phyloP scores from a whole-genome alignment of 2,888 invertebrate genomes.

The Drosophila eohydei region DNA sequence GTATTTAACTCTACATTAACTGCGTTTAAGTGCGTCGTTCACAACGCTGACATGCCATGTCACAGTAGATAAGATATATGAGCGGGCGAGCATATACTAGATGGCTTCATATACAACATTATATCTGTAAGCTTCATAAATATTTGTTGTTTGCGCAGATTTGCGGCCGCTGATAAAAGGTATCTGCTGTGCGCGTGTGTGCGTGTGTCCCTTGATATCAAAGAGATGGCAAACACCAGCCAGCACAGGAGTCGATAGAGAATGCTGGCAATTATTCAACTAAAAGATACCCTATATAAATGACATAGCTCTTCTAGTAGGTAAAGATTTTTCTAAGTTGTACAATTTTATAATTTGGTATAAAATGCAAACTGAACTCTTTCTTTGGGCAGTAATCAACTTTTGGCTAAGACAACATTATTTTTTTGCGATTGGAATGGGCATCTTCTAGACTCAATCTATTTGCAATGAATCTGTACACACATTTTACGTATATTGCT shows the following conservation, averaged over 20 bases:
- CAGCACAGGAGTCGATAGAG: background rate
- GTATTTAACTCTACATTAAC: conserved; percentile 1
- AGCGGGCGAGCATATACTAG: conserved; percentile 23
- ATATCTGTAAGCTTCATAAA: conserved; percentile 42
- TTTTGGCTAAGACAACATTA: too few species aligned
- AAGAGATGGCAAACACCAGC: conserved; percentile 1
- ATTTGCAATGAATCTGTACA: background rate
- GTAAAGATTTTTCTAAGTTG: background rate
- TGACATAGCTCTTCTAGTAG: background rate
- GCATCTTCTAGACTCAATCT: background rate
- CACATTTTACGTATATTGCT: background rate
- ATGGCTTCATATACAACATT: conserved; percentile 19
- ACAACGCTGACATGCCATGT: conserved; percentile 74
- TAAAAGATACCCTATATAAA: background rate
- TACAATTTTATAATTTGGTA: background rate
- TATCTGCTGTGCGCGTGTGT: background rate
- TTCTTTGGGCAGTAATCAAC: too few species aligned
- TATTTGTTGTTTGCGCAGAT: conserved; percentile 75
- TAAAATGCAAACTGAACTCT: background rate
- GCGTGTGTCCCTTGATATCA: conserved; percentile 22
- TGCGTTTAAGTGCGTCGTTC: conserved; percentile 58
- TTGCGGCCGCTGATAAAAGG: conserved; percentile 58
- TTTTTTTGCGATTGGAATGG: background rate
- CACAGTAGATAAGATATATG: conserved; percentile 66
- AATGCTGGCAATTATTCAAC: background rate